Evolutionary conservation across 2,888 invertebrate species (phyloP).

Genomic region (Hymenopus coronatus): DNA sequence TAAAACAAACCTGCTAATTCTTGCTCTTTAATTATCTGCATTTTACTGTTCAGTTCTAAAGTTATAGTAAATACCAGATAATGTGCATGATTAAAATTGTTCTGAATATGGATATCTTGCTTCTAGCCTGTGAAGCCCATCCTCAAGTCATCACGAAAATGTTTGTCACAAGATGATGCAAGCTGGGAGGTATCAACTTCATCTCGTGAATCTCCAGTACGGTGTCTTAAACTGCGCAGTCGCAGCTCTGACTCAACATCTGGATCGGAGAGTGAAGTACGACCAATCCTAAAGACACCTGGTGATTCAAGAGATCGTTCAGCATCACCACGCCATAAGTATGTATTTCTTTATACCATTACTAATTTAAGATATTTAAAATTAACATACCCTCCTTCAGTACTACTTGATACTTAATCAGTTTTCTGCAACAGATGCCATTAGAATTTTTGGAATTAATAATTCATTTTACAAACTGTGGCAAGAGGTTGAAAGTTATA

Average conservation of each 20-base stretch:
- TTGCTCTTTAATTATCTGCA: too few relatives aligned
- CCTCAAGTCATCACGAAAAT: constrained; percentile 68
- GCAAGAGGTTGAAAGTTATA: too few relatives aligned
- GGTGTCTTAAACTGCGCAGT: constrained; percentile 20
- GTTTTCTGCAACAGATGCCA: too few relatives aligned
- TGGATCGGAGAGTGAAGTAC: constrained; percentile 46
- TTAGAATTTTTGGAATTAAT: too few relatives aligned
- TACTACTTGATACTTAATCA: too few relatives aligned
- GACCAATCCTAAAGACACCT: constrained; percentile 65
- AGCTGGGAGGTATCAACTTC: not conserved
- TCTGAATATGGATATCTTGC: not conserved
- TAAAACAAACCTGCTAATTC: too few relatives aligned
- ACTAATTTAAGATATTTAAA: too few relatives aligned
- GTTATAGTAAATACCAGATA: too few relatives aligned
- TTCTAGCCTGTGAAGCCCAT: constrained; percentile 67
- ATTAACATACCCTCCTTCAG: too few relatives aligned
- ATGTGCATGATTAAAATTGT: too few relatives aligned
- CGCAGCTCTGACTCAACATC: constrained; percentile 24
- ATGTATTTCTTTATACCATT: not conserved
- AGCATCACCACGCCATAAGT: constrained; percentile 54
- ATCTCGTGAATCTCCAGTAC: constrained; percentile 7
- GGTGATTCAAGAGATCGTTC: constrained; percentile 43
- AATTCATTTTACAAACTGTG: too few relatives aligned
- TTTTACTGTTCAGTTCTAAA: too few relatives aligned
- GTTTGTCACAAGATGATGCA: constrained; percentile 46